Conservation (phyloP, 2,113 vertebrate genomes). For the Macroglossus sobrinus region DNA sequence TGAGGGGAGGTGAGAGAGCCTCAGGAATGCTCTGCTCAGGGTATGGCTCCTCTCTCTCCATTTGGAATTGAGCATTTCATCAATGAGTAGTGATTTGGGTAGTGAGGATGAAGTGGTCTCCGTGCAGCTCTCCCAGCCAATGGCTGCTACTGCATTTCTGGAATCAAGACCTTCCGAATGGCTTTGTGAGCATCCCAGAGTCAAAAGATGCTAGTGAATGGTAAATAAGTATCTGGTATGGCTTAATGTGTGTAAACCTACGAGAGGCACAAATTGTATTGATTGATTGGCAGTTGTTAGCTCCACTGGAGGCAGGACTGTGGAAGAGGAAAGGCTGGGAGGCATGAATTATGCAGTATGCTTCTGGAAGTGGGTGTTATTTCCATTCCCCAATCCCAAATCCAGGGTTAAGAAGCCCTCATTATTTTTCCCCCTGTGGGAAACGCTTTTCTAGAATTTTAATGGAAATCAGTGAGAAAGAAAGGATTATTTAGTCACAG, state of each 20-base stretch:
- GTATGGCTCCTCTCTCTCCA: background rate
- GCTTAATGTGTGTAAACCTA: background rate
- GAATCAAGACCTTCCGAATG: background rate
- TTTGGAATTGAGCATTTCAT: background rate
- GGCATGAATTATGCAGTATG: background rate
- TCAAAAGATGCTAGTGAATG: background rate
- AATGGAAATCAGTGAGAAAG: background rate
- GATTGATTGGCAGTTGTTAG: background rate
- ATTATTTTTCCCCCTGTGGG: background rate
- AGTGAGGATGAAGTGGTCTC: background rate
- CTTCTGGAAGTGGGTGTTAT: background rate
- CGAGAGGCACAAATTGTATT: background rate
- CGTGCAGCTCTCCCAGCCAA: background rate
- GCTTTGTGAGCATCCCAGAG: background rate
- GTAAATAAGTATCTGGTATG: background rate
- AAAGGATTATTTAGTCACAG: background rate
- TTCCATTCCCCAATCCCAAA: background rate
- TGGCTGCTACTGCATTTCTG: background rate
- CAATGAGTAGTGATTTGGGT: background rate
- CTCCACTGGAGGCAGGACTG: background rate
- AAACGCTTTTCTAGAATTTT: background rate
- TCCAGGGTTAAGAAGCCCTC: background rate
- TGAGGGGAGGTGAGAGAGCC: background rate
- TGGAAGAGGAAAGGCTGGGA: background rate
- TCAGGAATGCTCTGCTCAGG: background rate